Base-by-base conservation (phyloP, 2,797 vertebrate species). In the Neosilurus mollespiculum region DNA sequence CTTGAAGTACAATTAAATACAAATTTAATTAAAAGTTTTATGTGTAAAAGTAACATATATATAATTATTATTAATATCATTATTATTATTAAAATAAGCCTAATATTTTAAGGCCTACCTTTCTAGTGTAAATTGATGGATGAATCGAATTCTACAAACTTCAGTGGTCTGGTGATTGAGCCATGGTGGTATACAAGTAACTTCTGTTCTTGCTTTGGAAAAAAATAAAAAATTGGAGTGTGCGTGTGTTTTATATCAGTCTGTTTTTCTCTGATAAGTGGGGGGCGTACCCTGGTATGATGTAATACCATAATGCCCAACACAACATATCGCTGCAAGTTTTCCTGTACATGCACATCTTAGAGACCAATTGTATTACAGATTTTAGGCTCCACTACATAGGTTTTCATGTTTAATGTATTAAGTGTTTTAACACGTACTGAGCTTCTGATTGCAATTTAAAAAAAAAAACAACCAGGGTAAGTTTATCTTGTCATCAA, bases 241-340 rank as follows among this genome's bases (percentile, higher is more conserved):
- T 84, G 78, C 83, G 77, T 75, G 84, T 72, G 49, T 71, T 76
- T 70, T 49, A 49, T 24, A 22, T 51, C 51, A 77, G 87, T 78
- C 89, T 94, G 93, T 78, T 79, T 43, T 85, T 67, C 78, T 82
- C 87, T 91, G 93, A 94, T 94, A 94, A 93, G 88, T 43, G 43
- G 86, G 70, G 56, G 34, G 77, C 26, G 85, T 71, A 56, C 30
- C 80, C 24, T 84, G 58, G 58, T n/a, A 54, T 82, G 82, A 53
- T 65, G 30, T 58, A 43, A 78, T 51, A n/a, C 81, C 30, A 69
- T 37, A 30, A 65, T 26, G 9, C 20, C 59, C 26, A 61, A 20
- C 53, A 62, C 37, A 71, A 54, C 53, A 30, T 80, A n/a, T 65
- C 24, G 0, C 59, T 64, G 22, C n/a, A 64, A 26, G 43, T 78